phyloP scores from a whole-genome alignment of 2,888 invertebrate species.

The Limnephilus lunatus region DNA sequence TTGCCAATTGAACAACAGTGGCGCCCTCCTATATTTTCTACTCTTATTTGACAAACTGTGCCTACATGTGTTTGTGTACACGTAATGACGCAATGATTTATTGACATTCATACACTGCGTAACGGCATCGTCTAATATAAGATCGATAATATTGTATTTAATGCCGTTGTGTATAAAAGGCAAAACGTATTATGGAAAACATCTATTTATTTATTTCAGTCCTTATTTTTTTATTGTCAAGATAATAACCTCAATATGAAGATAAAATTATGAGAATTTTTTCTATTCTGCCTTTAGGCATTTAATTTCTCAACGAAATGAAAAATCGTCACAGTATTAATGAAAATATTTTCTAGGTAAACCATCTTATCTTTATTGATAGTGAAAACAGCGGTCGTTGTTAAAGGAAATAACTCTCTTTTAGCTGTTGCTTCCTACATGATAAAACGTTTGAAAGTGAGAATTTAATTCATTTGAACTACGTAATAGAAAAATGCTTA shows the following conservation, averaged over 20 bases:
- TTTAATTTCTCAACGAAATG: too few species aligned
- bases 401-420: background rate
- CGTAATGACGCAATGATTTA: background rate
- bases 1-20: too few species aligned
- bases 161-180: background rate
- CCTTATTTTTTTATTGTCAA: background rate
- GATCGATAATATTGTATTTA: background rate
- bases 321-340: too few species aligned
- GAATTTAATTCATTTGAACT: background rate
- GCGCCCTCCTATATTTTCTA: too few species aligned
- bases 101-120: background rate
- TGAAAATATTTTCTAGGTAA: background rate
- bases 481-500: background rate
- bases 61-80: background rate
- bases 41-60: too few species aligned
- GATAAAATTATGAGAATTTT: too few species aligned
- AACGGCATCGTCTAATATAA: background rate
- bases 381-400: background rate
- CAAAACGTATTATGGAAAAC: background rate
- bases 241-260: too few species aligned
- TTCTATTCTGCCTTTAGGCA: too few species aligned
- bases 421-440: background rate
- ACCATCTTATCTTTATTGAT: background rate
- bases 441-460: background rate
- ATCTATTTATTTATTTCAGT: background rate